Base-by-base conservation (phyloP, 2,113 vertebrate species). In the Scomber colias region DNA sequence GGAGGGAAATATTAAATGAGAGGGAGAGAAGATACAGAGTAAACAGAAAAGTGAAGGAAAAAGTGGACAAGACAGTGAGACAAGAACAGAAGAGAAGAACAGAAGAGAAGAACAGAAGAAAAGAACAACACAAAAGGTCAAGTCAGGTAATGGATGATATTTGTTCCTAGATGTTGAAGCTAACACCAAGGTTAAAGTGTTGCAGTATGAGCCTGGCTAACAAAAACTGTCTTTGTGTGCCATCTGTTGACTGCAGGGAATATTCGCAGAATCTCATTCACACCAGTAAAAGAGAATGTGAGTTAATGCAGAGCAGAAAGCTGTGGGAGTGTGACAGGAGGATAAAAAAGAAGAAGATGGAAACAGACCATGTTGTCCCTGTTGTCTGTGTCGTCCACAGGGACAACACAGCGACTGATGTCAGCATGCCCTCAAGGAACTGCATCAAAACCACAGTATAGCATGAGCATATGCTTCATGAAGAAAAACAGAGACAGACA, bases 211-310 rank as follows among this genome's bases (percentile, higher is more conserved):
- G 31, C 21, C 30, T 6, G 76, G 44, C 63, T 68, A 54, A 63
- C 35, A 40, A 87, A 79, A 81, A 59, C 10, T 73, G 74, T 71
- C 35, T 71, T 66, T 66, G 68, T 72, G 35, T 87, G 80, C 86
- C 83, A 92, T 91, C 91, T 92, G 91, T 91, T 91, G 88, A 90
- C 83, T 75, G 72, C 79, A 71, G 85, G 71, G 71, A 77, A 61
- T 45, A 88, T 62, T 74, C 19, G 44, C 64, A 27, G 68, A 75
- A 56, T 88, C 31, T 79, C 87, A 78, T 73, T 87, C 77, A 78
- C 89, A 80, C 68, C 64, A 4, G 6, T 11, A n/a, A 68, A 71
- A 74, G 14, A 74, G 40, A 83, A 21, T 44, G 55, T 13, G 50
- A 77, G 71, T 56, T 31, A 12, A 49, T 15, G 4, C 45, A 14